Evolutionary conservation across 2,888 invertebrate genomes (phyloP), one percentile per base, ranked within the genome.

Genomic region (Papilio gigon): DNA sequence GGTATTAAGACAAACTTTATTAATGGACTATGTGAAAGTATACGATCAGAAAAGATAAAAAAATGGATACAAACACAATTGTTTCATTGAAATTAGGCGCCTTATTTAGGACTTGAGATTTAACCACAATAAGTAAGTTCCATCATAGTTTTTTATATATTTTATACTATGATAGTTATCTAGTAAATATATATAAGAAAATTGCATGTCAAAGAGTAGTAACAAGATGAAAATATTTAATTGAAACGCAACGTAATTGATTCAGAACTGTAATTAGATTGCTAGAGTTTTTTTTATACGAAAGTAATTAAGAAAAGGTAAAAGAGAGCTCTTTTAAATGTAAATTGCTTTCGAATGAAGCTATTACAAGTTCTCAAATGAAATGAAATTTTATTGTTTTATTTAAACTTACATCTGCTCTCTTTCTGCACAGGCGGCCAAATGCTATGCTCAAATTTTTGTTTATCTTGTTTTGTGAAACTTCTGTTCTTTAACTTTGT

Each of bases 361-460:
- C 50, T 50, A 27, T 50, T 58, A 58, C 1, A 1, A 20, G 27
- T 17, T 4, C n/a, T n/a, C 5, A 22, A 59, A 17, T 59, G 22
- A 12, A 37, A 37, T 5, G 9, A 22, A 35, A 22, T 4, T 8
- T 27, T 22, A 20, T 59, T 37, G 1, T 22, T 35, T 20, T 58
- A 4, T 33, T 40, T 37, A 22, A 65, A 86, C 91, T 90, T 77
- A 91, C 91, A 90, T 71, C 89, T 77, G 67, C 85, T 84, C 68
- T 91, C 90, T 70, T 88, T 91, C 40, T 84, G 84, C n/a, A 73
- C 72, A 5, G 84, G 80, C 0, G 85, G 84, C 90, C 91, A 89
- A 75, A 90, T 87, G 12, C 79, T 80, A 0, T 77, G 70, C 42
- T 84, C 82, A 2, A 71, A 60, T 70, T 78, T 73, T 50, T 71